These are phyloP conservation scores for Pollenia amentaria DNA, from an alignment of 2,888 invertebrate species.

Conservation along the genomic window DNA sequence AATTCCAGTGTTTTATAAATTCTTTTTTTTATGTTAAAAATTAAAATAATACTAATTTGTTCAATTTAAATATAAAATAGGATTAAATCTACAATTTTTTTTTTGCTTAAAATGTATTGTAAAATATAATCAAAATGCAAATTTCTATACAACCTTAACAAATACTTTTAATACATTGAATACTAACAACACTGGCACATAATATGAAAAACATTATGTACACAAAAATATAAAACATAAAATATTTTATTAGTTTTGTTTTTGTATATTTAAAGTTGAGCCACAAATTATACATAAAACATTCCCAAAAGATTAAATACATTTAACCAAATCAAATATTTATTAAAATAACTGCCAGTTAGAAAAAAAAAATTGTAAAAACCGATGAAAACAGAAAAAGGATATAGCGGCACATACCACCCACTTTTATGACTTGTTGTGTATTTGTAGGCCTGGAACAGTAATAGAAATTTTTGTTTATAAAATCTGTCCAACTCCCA, in stretches of 20 bases:
- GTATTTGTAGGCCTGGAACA: too few species aligned
- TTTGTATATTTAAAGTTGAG: constrained; percentile 55
- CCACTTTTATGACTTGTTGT: background rate
- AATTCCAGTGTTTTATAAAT: too few species aligned
- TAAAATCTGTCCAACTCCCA: background rate
- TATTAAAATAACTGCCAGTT: constrained; percentile 71
- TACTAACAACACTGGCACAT: background rate
- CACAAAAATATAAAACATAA: constrained; percentile 1
- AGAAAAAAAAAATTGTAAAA: background rate
- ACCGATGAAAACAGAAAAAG: background rate
- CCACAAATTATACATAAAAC: constrained; percentile 71
- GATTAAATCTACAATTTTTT: background rate
- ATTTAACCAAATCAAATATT: constrained; percentile 76
- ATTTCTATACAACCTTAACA: constrained; percentile 11
- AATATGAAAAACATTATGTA: background rate
- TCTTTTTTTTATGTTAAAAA: too few species aligned
- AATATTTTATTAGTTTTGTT: constrained; percentile 22
- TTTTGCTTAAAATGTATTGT: background rate
- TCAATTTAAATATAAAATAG: background rate
- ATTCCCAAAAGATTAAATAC: constrained; percentile 75
- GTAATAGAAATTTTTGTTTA: constrained; percentile 19
- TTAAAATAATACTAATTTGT: too few species aligned
- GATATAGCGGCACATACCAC: background rate
- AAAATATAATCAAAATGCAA: constrained; percentile 12
- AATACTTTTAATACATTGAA: background rate